Percentiles rank a stretch among this genome's conserved stretches.
These are phyloP conservation scores for Andinoacara biseriatus DNA, from an alignment of 2,113 vertebrate species.

Conservation along the genomic window DNA sequence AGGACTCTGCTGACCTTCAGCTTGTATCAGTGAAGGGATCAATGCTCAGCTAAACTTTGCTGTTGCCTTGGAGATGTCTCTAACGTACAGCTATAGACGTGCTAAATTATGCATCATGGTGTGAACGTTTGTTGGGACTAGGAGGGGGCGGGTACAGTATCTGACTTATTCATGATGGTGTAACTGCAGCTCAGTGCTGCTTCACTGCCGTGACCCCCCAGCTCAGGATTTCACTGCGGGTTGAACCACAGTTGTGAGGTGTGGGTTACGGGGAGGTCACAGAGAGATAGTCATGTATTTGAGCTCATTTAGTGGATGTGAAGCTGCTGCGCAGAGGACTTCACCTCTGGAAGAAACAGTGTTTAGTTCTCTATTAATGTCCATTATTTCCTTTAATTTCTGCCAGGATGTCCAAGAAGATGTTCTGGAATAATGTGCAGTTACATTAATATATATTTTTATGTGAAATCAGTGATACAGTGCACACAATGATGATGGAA, in stretches of 20 bases:
- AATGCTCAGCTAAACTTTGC: not conserved
- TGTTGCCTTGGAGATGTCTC: not conserved
- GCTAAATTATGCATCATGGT: constrained; percentile 41
- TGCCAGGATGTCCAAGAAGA: not conserved
- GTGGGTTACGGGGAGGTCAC: constrained; percentile 8
- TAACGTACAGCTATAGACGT: constrained; percentile 34
- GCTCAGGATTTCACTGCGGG: constrained; percentile 28
- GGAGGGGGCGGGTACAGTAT: not conserved
- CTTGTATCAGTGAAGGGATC: not conserved
- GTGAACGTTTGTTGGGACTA: not conserved
- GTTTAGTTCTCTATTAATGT: not conserved
- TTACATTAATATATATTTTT: not conserved
- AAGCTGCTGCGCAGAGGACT: not conserved
- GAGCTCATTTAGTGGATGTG: constrained; percentile 7
- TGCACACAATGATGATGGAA: too few relatives aligned
- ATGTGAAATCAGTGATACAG: not conserved
- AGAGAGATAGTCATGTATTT: not conserved
- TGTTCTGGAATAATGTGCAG: not conserved
- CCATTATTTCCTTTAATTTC: not conserved
- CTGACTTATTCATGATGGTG: constrained; percentile 61
- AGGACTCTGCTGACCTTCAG: not conserved
- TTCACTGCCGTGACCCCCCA: not conserved
- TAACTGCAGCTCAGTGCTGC: constrained; percentile 8
- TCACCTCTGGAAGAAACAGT: not conserved
- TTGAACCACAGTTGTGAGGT: constrained; percentile 4